phyloP scores from a whole-genome alignment of 2,888 invertebrate species.

The Eupithecia exiguata region DNA sequence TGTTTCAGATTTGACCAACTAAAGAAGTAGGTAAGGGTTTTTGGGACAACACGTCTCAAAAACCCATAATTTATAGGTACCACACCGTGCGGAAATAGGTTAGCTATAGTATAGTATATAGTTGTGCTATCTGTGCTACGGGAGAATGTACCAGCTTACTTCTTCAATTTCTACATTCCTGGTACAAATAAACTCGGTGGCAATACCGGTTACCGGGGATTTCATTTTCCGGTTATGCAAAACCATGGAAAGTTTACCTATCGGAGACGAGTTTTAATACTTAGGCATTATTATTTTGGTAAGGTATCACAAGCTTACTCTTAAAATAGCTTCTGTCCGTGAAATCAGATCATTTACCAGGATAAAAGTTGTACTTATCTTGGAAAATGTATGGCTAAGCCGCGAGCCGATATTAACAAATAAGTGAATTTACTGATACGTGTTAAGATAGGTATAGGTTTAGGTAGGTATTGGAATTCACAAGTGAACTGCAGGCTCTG shows the following conservation, averaged over 20 bases:
- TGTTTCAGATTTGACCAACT: not conserved
- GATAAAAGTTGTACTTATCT: too few relatives aligned
- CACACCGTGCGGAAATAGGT: not conserved
- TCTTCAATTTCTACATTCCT: constrained; percentile 46
- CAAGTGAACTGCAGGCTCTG: too few relatives aligned
- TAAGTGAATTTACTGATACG: too few relatives aligned
- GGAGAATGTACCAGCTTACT: constrained; percentile 15
- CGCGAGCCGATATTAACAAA: too few relatives aligned
- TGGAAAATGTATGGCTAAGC: too few relatives aligned
- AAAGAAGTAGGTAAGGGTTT: too few relatives aligned
- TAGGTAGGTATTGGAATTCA: too few relatives aligned
- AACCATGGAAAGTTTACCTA: not conserved
- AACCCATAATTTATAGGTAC: not conserved
- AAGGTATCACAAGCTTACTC: too few relatives aligned
- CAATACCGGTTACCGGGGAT: constrained; percentile 41
- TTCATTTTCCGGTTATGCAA: not conserved
- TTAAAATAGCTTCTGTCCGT: too few relatives aligned
- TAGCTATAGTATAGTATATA: not conserved
- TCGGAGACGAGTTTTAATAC: not conserved
- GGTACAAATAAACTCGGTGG: constrained; percentile 56
- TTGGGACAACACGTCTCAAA: not conserved
- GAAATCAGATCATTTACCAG: not conserved
- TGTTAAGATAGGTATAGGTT: too few relatives aligned
- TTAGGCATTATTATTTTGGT: too few relatives aligned
- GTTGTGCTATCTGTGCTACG: not conserved